phyloP scores from a whole-genome alignment of 2,888 invertebrate species.

The Tholera decimalis region DNA sequence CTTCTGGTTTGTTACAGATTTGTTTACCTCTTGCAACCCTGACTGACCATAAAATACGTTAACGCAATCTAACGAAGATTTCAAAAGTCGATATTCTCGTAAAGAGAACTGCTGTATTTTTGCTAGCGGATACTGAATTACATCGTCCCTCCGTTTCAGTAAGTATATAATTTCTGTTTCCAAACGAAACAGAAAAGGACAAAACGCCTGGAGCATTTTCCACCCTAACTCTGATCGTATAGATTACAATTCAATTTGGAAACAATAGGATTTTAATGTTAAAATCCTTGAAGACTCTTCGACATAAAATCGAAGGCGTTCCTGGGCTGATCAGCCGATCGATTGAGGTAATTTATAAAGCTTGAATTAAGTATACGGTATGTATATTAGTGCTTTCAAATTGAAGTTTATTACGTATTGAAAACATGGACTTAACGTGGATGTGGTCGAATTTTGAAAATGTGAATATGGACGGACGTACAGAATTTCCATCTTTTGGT shows the following conservation, averaged over 20 bases:
- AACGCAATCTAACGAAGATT: neutral
- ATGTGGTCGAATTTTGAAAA: neutral
- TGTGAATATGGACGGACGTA: no score
- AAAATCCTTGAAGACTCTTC: slow-evolving; percentile 14
- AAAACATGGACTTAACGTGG: neutral
- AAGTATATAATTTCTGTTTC: neutral
- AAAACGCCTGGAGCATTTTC: slow-evolving; percentile 7
- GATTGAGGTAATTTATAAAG: slow-evolving; percentile 52
- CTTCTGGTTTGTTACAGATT: no score
- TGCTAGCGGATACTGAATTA: no score
- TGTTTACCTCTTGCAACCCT: no score
- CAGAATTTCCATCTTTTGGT: no score
- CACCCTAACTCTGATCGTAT: slow-evolving; percentile 25
- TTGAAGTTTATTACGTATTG: neutral
- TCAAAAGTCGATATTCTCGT: neutral
- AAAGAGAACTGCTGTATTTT: neutral
- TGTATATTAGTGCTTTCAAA: slow-evolving; percentile 3
- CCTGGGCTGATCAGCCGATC: slow-evolving; percentile 16
- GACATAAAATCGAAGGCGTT: slow-evolving; percentile 18
- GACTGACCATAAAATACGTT: no score
- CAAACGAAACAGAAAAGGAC: slow-evolving; percentile 21
- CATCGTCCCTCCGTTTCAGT: neutral
- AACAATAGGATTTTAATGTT: slow-evolving; percentile 35
- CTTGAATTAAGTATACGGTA: slow-evolving; percentile 13
- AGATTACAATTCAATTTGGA: slow-evolving; percentile 47